Evolutionary conservation across 1,140 invertebrate genomes (phyloP).

Genomic region (Mercenaria mercenaria): DNA sequence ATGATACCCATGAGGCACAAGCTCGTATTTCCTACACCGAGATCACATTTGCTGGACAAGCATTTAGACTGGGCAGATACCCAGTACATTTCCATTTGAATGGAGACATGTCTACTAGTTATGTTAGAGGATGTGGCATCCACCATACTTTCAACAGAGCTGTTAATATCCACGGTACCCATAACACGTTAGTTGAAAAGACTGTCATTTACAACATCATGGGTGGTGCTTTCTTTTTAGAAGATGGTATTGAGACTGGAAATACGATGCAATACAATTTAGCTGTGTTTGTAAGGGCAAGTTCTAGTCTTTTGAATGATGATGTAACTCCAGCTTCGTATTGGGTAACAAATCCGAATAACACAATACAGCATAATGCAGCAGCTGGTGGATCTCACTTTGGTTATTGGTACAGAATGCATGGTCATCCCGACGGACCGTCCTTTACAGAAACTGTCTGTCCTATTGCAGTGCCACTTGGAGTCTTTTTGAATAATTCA

Average conservation of each 20-base stretch:
- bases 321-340: constrained; percentile 85
- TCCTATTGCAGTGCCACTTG: constrained; percentile 77
- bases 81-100: constrained; percentile 85
- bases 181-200: constrained; percentile 78
- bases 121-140: constrained; percentile 81
- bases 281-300: constrained; percentile 81
- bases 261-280: constrained; percentile 84
- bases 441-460: constrained; percentile 78
- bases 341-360: constrained; percentile 84
- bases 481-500: constrained; percentile 81
- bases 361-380: constrained; percentile 81
- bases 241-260: constrained; percentile 85
- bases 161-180: constrained; percentile 83
- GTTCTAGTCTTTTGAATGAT: constrained; percentile 84
- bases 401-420: constrained; percentile 85
- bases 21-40: constrained; percentile 77
- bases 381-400: constrained; percentile 85
- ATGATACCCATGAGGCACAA: constrained; percentile 70
- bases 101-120: constrained; percentile 81
- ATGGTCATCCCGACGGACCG: constrained; percentile 83
- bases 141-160: constrained; percentile 85
- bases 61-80: constrained; percentile 84
- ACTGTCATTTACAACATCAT: constrained; percentile 82
- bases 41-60: constrained; percentile 82
- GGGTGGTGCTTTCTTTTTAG: constrained; percentile 85